Evolutionary conservation across 2,888 invertebrate genomes (phyloP).

Genomic region (Synanthedon tipuliformis): DNA sequence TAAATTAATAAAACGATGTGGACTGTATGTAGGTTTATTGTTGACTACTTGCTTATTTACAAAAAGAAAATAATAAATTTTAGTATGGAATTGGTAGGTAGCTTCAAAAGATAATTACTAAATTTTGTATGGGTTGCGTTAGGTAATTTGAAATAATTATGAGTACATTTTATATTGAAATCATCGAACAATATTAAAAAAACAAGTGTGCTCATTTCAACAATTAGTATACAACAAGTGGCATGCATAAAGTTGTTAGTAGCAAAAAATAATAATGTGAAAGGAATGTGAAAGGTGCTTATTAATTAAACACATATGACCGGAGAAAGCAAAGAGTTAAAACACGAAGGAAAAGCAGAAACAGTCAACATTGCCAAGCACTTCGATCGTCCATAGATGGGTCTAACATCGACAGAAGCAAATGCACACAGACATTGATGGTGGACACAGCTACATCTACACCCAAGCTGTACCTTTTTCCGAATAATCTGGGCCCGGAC

Average conservation of each 20-base stretch:
- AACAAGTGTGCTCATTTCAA: neutral
- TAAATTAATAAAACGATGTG: too few species aligned
- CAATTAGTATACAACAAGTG: neutral
- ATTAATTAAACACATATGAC: too few species aligned
- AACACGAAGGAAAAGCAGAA: conserved; percentile 3
- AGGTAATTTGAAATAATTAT: too few species aligned
- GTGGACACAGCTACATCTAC: conserved; percentile 4
- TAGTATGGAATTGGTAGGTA: too few species aligned
- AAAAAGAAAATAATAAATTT: too few species aligned
- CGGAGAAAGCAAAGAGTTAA: too few species aligned
- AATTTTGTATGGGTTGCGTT: too few species aligned
- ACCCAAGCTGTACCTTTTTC: conserved; percentile 75
- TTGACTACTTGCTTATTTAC: too few species aligned
- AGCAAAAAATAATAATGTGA: conserved; percentile 1
- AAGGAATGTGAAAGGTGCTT: too few species aligned
- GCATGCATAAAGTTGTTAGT: neutral
- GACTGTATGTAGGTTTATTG: too few species aligned
- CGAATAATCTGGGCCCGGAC: conserved; percentile 94
- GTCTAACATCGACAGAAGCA: conserved; percentile 28
- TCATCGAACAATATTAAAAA: neutral
- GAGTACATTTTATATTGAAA: too few species aligned
- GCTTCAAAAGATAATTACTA: too few species aligned
- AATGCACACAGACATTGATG: conserved; percentile 3
- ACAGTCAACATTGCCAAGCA: conserved; percentile 10
- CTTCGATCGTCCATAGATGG: conserved; percentile 45